Base-by-base conservation (phyloP, 2,113 vertebrate genomes). In the Cephalopholis sonnerati region DNA sequence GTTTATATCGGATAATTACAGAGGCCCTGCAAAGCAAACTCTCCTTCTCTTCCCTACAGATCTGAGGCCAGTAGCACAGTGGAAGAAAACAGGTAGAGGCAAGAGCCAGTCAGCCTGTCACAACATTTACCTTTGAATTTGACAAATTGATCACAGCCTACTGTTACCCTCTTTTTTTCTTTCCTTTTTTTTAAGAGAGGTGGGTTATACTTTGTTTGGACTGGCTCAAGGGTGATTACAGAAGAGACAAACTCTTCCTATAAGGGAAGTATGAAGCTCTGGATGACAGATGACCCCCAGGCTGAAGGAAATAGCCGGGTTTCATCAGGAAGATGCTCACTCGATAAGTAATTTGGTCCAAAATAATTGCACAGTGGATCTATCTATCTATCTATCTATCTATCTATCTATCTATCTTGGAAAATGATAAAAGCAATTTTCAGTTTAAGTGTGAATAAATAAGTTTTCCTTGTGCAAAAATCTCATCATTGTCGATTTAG, bases 101-200 rank as follows among this genome's bases (percentile, higher is more conserved):
- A 91, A 83, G 85, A 83, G 63, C 84, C 82, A 71, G 67, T 74
- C 85, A 15, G 67, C 75, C 81, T 89, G 82, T 90, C 87, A 91
- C 87, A 90, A 82, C 89, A 82, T 82, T 89, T 88, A 81, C 53
- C 75, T 86, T 63, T 77, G 77, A 71, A 69, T 90, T 88, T 93
- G 92, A 93, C 90, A 90, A 92, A 93, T 91, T 79, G 87, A 91
- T 88, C 67, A 62, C 68, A 69, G 82, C 65, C 77, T 68, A 55
- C 75, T 82, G 57, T 72, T 75, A 5, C 53, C 84, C 64, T 29
- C n/a, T 39, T 17, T 68, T 29, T 76, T 72, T 59, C 55, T 63
- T 46, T 44, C 20, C 41, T 32, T 48, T 25, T 25, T 11, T 70
- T 41, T 25, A 18, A 17, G 41, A 64, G 29, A 22, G 55, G 36